Conservation (phyloP, 2,113 vertebrate genomes). For the Nothoprocta pentlandii region DNA sequence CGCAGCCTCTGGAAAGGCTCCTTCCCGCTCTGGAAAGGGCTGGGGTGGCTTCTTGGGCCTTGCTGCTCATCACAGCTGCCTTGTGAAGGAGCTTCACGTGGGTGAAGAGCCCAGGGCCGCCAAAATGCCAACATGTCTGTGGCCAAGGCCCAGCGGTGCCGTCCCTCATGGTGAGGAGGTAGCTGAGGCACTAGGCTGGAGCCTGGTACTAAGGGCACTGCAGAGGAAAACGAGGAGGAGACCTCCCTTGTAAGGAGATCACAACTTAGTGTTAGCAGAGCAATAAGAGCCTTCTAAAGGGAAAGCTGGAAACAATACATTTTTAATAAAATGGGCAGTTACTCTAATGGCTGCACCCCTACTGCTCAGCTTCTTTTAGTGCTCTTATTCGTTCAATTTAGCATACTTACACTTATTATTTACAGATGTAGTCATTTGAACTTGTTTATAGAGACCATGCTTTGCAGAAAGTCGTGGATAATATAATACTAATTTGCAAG, state of each 20-base stretch:
- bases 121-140: background rate
- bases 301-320: conserved; percentile 76
- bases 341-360: conserved; percentile 77
- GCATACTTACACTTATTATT: conserved; percentile 78
- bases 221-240: background rate
- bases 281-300: conserved; percentile 60
- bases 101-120: background rate
- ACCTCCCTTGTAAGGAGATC: conserved; percentile 15
- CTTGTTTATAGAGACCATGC: conserved; percentile 75
- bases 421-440: conserved; percentile 80
- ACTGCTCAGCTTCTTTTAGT: conserved; percentile 82
- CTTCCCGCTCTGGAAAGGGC: background rate
- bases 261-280: conserved; percentile 51
- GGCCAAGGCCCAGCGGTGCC: rapidly evolving
- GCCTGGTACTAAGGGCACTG: background rate
- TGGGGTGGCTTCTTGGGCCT: background rate
- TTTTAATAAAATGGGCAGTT: conserved; percentile 81
- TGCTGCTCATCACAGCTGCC: background rate
- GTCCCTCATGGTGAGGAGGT: background rate
- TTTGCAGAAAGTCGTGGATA: conserved; percentile 65
- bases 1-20: background rate
- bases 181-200: background rate
- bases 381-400: conserved; percentile 80
- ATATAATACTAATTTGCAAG: conserved; percentile 57
- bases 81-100: background rate